phyloP scores from a whole-genome alignment of 2,113 vertebrate genomes.

The Phaethon lepturus region DNA sequence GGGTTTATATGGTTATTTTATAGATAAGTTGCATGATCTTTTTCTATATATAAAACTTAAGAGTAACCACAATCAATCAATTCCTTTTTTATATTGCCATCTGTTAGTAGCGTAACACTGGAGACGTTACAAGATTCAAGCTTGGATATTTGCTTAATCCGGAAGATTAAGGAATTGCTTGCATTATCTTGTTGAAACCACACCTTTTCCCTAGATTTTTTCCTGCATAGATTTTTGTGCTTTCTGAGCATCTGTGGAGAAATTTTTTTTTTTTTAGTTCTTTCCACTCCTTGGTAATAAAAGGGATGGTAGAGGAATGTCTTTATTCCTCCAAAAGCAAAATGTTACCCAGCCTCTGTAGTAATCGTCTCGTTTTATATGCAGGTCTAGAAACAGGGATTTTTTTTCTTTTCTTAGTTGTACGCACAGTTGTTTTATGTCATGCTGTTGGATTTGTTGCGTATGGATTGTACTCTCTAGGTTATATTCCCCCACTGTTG shows the following conservation, averaged over 20 bases:
- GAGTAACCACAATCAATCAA: neutral
- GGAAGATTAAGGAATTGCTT: neutral
- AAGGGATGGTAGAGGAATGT: neutral
- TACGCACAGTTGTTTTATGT: rapidly evolving
- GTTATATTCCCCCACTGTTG: neutral
- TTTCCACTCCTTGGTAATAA: neutral
- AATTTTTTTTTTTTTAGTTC: neutral
- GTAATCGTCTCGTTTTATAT: neutral
- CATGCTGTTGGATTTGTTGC: rapidly evolving
- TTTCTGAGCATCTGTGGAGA: neutral
- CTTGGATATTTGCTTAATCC: neutral
- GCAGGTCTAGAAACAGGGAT: rapidly evolving
- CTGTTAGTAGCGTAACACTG: neutral
- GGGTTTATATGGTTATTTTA: neutral
- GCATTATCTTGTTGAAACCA: neutral
- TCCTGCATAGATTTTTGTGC: neutral
- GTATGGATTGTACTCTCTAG: neutral
- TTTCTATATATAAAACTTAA: neutral
- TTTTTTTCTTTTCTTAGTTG: neutral
- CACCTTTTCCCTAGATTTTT: neutral
- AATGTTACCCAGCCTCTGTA: neutral
- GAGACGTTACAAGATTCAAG: neutral
- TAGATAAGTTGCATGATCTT: neutral
- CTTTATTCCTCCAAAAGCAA: neutral
- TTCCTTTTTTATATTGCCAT: neutral